Evolutionary conservation across 2,797 vertebrate species (phyloP).

Genomic region (Ctenopoma multispine): DNA sequence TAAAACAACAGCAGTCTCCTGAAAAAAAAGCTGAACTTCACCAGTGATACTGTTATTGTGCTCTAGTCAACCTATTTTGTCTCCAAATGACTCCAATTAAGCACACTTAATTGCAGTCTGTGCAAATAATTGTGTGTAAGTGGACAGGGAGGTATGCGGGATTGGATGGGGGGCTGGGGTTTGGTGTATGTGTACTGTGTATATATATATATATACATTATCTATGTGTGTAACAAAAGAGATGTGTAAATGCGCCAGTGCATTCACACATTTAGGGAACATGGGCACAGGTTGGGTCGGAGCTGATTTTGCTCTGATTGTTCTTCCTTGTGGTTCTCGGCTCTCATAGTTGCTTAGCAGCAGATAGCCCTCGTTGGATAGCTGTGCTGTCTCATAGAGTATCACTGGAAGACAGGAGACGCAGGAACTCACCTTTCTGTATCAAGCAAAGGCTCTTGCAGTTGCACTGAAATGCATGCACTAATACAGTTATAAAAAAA

Average conservation of each 20-base stretch:
- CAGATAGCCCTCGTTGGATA: conserved; percentile 71
- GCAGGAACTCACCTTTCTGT: conserved; percentile 29
- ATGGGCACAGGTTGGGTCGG: conserved; percentile 83
- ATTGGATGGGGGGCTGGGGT: conserved; percentile 5
- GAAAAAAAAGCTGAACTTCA: conserved; percentile 63
- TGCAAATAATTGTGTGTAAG: conserved; percentile 73
- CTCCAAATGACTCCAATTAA: conserved; percentile 82
- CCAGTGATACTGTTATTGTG: conserved; percentile 79
- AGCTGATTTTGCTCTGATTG: conserved; percentile 72
- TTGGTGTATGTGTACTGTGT: conserved; percentile 68
- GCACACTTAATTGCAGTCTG: conserved; percentile 80
- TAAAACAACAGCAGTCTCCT: conserved; percentile 71
- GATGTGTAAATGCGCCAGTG: conserved; percentile 81
- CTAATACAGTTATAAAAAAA: conserved; percentile 2
- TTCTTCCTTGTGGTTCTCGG: conserved; percentile 78
- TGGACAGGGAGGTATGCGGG: conserved; percentile 42
- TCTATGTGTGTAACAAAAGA: conserved; percentile 74
- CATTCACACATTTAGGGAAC: conserved; percentile 86
- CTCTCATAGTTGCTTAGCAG: conserved; percentile 80
- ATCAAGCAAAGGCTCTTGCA: conserved; percentile 34
- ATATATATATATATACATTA: conserved; percentile 52
- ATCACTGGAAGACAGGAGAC: conserved; percentile 82
- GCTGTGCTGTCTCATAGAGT: conserved; percentile 78
- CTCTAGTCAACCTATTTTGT: conserved; percentile 74
- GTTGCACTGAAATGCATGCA: conserved; percentile 21